Percentiles rank a stretch among this genome's conserved stretches.
Evolutionary conservation across 2,113 vertebrate genomes (phyloP).

Genomic region (Poicephalus meyeri): DNA sequence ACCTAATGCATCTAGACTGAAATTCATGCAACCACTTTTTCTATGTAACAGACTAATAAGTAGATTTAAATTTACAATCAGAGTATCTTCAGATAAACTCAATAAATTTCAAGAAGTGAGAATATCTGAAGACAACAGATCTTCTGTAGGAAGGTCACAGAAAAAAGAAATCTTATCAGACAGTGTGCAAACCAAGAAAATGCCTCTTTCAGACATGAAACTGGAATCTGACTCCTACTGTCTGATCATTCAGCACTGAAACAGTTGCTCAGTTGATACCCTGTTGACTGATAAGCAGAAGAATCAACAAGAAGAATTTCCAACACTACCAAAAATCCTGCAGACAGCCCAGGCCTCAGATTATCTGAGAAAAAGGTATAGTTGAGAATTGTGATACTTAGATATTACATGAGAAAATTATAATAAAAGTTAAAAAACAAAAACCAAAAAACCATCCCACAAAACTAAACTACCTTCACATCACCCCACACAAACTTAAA

Average conservation of each 20-base stretch:
- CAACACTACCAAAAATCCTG: neutral
- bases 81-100: neutral
- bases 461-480: neutral
- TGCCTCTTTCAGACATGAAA: neutral
- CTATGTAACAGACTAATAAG: neutral
- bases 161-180: neutral
- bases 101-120: neutral
- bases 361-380: neutral
- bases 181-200: neutral
- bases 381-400: neutral
- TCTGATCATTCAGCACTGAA: neutral
- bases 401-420: neutral
- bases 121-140: neutral
- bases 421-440: neutral
- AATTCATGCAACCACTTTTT: neutral
- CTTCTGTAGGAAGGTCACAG: neutral
- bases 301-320: neutral
- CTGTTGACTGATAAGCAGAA: neutral
- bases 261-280: neutral
- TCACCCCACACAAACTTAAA: neutral
- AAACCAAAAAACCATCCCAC: accelerated
- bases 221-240: neutral
- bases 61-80: neutral
- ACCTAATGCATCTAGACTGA: neutral
- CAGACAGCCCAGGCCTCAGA: neutral